Evolutionary conservation across 1,140 invertebrate species (phyloP), one percentile per base, ranked within the genome.

Genomic region (Fopius arisanus): DNA sequence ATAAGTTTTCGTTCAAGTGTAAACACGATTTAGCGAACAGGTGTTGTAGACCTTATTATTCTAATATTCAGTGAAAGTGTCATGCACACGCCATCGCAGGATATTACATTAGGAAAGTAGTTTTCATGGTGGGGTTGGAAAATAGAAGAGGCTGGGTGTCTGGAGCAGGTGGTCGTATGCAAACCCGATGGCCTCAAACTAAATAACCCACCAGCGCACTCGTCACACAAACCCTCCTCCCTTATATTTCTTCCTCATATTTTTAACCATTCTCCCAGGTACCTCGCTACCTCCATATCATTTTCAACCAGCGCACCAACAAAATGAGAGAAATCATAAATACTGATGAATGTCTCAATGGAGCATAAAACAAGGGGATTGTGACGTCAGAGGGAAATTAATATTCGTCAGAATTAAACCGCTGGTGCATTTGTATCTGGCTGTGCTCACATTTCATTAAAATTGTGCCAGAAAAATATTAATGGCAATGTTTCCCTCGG

Each of bases 11-110:
- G 26, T 33, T 65, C 29, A 65, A 16, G 26, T 65, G n/a, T 59
- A 59, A 59, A 37, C 68, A 33, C 41, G 51, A 54, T 33, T 7
- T 43, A 63, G 62, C 31, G 62, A 72, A 54, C 62, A 67, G 40
- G 63, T 54, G 71, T 33, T 28, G 62, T 33, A 65, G 21, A 72
- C 59, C 71, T 72, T 72, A 67, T 72, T 72, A 72, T 72, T 72
- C 62, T 51, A 72, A 72, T 72, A 72, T 72, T 54, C 71, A 67
- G 62, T 62, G 29, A 33, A 65, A 33, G 40, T 41, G 69, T 65
- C 37, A 65, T 23, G 26, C 54, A 65, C 63, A 72, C 62, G 43
- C 40, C 41, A 33, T 19, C 28, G 21, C 63, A 54, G 19, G 54
- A 63, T 71, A 71, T 71, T 65, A 71, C 51, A 65, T 71, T 63